Percentiles rank a stretch among this genome's conserved stretches.
Evolutionary conservation across 2,888 invertebrate genomes (phyloP).

Genomic region (Miltochrista miniata): DNA sequence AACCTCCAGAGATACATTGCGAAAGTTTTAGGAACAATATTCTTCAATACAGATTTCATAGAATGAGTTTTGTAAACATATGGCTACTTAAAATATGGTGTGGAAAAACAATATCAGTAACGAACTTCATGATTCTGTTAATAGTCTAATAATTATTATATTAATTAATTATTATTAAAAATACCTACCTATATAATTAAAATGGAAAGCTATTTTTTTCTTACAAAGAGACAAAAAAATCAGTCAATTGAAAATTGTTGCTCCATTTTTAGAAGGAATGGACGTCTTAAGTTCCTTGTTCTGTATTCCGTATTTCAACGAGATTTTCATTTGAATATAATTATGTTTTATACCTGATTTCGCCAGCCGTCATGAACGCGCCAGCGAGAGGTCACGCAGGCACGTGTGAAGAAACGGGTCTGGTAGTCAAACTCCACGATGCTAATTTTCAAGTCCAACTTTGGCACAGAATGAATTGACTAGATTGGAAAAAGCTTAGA

Average conservation of each 20-base stretch:
- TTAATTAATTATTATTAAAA: too few species aligned
- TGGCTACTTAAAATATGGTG: too few species aligned
- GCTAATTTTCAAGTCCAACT: slow-evolving; percentile 44
- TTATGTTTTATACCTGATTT: slow-evolving; percentile 62
- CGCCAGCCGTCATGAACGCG: slow-evolving; percentile 62
- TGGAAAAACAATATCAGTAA: too few species aligned
- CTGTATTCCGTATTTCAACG: slow-evolving; percentile 21
- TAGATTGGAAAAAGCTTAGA: slow-evolving; percentile 18
- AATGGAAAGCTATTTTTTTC: too few species aligned
- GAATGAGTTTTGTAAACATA: too few species aligned
- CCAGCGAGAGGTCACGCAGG: slow-evolving; percentile 56
- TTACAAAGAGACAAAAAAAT: too few species aligned
- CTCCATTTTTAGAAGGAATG: too few species aligned
- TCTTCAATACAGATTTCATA: too few species aligned
- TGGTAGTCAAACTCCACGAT: slow-evolving; percentile 44
- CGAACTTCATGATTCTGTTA: too few species aligned
- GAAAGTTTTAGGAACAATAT: slow-evolving; percentile 19
- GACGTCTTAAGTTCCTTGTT: slow-evolving; percentile 30
- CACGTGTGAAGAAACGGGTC: slow-evolving; percentile 48
- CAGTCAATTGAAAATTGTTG: too few species aligned
- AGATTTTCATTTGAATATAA: slow-evolving; percentile 37
- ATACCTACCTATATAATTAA: too few species aligned
- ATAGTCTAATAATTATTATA: too few species aligned
- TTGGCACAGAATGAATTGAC: slow-evolving; percentile 33
- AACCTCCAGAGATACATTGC: slow-evolving; percentile 22